Evolutionary conservation across 2,888 invertebrate species (phyloP).

Genomic region (Eudasyphora cyanicolor): DNA sequence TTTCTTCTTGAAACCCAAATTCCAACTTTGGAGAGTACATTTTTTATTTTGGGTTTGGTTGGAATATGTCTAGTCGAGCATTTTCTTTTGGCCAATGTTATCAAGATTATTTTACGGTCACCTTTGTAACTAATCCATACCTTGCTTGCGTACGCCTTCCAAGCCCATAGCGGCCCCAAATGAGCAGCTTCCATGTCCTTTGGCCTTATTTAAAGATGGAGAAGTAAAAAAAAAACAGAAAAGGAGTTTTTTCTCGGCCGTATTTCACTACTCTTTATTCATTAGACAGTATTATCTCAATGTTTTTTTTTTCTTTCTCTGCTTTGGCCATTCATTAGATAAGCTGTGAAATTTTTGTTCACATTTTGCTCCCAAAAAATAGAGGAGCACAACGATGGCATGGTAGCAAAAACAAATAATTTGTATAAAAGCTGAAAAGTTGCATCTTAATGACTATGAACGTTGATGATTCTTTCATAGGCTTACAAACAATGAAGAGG

Average conservation of each 20-base stretch:
- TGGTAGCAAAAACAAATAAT: background rate
- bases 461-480: conserved; percentile 30
- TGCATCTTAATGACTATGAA: conserved; percentile 28
- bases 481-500: conserved; percentile 24
- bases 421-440: conserved; percentile 32
- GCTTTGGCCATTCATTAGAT: conserved; percentile 28
- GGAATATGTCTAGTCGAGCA: conserved; percentile 6
- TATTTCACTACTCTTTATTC: conserved; percentile 18
- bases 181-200: background rate
- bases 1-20: conserved; percentile 7
- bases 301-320: conserved; percentile 13
- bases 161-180: background rate
- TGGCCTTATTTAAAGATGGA: conserved; percentile 17
- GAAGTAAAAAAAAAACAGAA: background rate
- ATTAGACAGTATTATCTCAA: conserved; percentile 46
- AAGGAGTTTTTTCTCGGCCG: conserved; percentile 16
- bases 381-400: background rate
- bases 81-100: conserved; percentile 37
- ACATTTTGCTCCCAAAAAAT: background rate
- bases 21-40: conserved; percentile 22
- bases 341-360: conserved; percentile 16
- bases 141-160: background rate
- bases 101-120: conserved; percentile 59
- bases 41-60: background rate
- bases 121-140: conserved; percentile 35